Percentiles rank a stretch among this genome's conserved stretches.
Evolutionary conservation across 2,113 vertebrate genomes (phyloP).

Genomic region (Crotalus helleri): DNA sequence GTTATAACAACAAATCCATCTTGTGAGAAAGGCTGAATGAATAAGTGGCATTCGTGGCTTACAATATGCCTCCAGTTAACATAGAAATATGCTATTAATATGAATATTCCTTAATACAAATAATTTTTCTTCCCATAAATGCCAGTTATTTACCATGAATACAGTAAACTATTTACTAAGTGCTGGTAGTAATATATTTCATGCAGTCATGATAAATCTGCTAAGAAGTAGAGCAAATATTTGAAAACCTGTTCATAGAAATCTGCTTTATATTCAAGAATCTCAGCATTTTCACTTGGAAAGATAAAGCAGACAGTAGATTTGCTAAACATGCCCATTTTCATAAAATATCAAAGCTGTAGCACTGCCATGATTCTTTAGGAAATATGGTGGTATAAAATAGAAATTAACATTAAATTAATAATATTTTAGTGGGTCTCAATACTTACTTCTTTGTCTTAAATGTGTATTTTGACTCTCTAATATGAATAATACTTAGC

Average conservation of each 20-base stretch:
- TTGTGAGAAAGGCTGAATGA: neutral
- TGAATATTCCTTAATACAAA: neutral
- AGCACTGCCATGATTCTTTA: neutral
- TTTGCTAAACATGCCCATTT: neutral
- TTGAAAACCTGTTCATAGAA: neutral
- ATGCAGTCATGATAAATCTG: neutral
- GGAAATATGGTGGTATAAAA: neutral
- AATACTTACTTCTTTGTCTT: neutral
- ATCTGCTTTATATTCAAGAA: neutral
- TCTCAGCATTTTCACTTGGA: too few relatives aligned
- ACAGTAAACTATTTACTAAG: neutral
- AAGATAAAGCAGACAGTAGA: neutral
- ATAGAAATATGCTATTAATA: neutral
- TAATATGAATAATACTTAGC: neutral
- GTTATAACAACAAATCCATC: neutral
- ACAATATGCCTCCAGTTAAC: neutral
- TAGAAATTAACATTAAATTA: neutral
- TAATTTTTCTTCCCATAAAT: neutral
- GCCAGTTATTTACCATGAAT: neutral
- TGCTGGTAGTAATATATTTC: neutral
- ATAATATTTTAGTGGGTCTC: neutral
- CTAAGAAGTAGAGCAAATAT: neutral
- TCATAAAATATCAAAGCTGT: neutral
- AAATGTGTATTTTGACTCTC: neutral
- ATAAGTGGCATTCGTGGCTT: neutral